Conservation (phyloP, 2,797 vertebrate genomes). For the Aplochiton taeniatus region DNA sequence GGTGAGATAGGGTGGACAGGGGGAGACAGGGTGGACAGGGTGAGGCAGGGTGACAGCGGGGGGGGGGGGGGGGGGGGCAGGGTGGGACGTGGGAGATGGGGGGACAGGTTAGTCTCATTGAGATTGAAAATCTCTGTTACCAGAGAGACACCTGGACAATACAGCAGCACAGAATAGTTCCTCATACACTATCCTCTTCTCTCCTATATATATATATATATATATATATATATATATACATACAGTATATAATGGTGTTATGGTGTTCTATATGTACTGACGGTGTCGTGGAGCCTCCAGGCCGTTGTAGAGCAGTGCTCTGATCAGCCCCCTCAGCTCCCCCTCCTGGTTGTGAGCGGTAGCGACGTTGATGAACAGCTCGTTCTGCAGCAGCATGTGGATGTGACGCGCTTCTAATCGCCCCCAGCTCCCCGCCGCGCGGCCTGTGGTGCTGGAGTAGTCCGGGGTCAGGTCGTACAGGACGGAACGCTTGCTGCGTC, state of each 20-base stretch:
- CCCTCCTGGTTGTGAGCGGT: slow-evolving; percentile 87
- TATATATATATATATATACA: no score
- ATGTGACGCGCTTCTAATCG: slow-evolving; percentile 85
- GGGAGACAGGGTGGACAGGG: no score
- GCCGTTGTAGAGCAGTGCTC: slow-evolving; percentile 84
- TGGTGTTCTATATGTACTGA: slow-evolving; percentile 37
- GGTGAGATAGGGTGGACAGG: not conserved
- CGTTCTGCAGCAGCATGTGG: slow-evolving; percentile 96
- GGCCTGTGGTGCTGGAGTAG: slow-evolving; percentile 52
- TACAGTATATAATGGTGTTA: not conserved
- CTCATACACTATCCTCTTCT: no score
- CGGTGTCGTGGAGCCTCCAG: slow-evolving; percentile 81
- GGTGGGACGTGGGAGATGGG: no score
- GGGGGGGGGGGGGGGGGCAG: not conserved
- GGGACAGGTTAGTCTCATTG: no score
- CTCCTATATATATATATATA: no score
- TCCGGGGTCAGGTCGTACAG: slow-evolving; percentile 83
- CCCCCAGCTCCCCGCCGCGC: slow-evolving; percentile 75
- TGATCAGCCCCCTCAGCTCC: slow-evolving; percentile 89
- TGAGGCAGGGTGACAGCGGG: no score
- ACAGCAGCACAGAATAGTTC: no score
- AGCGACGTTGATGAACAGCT: slow-evolving; percentile 93
- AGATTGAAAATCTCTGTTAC: no score
- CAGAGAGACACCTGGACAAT: no score
- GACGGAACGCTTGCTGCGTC: slow-evolving; percentile 85